A percentile compares a stretch with the other conserved stretches of the same genome.
Conservation (phyloP, 2,888 invertebrate genomes). For the Acronicta aceris region DNA sequence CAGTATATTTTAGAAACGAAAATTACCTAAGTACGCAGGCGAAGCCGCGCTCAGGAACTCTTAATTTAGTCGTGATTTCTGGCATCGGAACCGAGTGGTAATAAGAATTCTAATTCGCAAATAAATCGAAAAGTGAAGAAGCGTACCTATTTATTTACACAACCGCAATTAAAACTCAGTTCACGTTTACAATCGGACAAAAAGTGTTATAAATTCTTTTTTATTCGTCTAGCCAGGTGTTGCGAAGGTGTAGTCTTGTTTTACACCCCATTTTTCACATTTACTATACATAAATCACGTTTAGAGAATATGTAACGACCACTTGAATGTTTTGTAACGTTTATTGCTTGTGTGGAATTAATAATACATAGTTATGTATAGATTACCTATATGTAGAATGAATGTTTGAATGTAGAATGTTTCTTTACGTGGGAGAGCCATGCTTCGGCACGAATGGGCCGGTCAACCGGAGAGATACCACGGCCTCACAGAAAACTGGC, state of each 20-base stretch:
- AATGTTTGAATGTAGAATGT: background rate
- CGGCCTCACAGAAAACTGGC: no score
- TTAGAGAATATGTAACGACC: constrained; percentile 53
- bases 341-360: constrained; percentile 39
- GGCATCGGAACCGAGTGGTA: no score
- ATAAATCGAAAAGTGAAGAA: background rate
- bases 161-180: constrained; percentile 22
- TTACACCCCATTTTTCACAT: constrained; percentile 41
- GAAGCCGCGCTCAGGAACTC: no score
- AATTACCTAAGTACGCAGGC: no score
- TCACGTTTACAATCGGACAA: constrained; percentile 10
- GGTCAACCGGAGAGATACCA: no score
- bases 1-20: no score
- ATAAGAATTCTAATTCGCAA: no score
- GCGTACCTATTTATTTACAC: constrained; percentile 33
- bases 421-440: no score
- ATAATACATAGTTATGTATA: constrained; percentile 33
- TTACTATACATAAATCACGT: constrained; percentile 60
- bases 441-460: no score
- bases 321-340: constrained; percentile 33
- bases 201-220: constrained; percentile 22
- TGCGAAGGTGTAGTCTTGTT: constrained; percentile 55
- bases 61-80: no score
- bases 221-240: constrained; percentile 56
- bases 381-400: background rate